Conservation (phyloP, 2,113 vertebrate species). For the Ursus arctos region DNA sequence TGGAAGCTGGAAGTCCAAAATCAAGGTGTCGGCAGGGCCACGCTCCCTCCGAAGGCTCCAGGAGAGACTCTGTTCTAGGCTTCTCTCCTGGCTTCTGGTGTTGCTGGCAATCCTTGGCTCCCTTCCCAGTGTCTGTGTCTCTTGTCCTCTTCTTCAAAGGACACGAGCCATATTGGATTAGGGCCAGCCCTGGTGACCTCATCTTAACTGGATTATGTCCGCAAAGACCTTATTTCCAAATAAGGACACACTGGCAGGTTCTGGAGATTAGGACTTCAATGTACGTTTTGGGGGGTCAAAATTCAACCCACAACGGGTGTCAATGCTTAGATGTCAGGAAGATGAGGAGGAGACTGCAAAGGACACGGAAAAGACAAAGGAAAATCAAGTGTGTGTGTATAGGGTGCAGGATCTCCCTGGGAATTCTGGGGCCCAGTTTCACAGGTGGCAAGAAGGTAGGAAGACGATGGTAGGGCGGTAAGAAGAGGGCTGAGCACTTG, state of each 20-base stretch:
- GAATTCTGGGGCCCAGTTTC: no score
- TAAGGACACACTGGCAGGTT: neutral
- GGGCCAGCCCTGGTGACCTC: neutral
- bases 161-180: neutral
- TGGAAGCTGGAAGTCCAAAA: neutral
- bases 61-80: neutral
- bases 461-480: neutral
- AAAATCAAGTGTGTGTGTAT: neutral
- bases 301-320: neutral
- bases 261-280: neutral
- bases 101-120: neutral
- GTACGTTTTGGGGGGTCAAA: neutral
- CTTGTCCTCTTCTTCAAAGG: neutral
- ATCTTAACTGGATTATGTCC: neutral
- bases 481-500: neutral
- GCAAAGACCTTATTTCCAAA: neutral
- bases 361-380: neutral
- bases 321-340: neutral
- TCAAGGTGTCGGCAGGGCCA: neutral
- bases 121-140: neutral
- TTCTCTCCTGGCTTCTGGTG: neutral
- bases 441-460: neutral
- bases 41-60: neutral
- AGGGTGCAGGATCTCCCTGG: rapidly evolving
- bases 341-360: neutral